A percentile compares a stretch with the other conserved stretches of the same genome.
These are phyloP conservation scores for Masnerella sp. DNA, from an alignment of 2,888 invertebrate species.

Conservation along the genomic window DNA sequence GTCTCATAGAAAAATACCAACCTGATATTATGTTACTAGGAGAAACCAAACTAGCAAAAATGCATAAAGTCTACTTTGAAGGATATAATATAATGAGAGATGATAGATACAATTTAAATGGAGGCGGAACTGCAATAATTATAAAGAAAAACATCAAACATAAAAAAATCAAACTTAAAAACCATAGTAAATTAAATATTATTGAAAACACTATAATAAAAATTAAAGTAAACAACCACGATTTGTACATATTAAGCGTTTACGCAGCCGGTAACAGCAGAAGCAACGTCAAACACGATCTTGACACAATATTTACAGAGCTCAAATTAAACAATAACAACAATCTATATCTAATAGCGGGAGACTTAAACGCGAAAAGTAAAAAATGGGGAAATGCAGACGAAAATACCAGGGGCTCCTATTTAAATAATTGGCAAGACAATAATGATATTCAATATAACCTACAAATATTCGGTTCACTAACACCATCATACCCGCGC, in stretches of 20 bases:
- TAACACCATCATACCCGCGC: background rate
- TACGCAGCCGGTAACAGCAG: conserved; percentile 12
- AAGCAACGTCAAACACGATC: conserved; percentile 18
- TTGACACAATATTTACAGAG: conserved; percentile 2
- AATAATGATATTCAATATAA: background rate
- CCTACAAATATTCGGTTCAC: background rate
- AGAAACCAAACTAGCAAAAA: conserved; percentile 6
- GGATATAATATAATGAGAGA: background rate
- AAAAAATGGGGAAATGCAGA: conserved; percentile 12
- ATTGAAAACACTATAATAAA: conserved; percentile 16
- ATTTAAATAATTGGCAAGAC: conserved; percentile 18
- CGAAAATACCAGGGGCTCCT: conserved; percentile 10
- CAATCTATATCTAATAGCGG: conserved; percentile 21
- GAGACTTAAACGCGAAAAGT: conserved; percentile 28
- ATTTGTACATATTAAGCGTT: conserved; percentile 8
- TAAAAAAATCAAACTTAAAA: background rate
- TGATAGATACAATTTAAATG: conserved; percentile 3
- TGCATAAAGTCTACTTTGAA: background rate
- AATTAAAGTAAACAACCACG: conserved; percentile 1
- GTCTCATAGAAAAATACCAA: background rate
- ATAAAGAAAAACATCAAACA: conserved; percentile 36
- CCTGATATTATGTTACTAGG: conserved; percentile 12
- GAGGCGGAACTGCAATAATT: conserved; percentile 56
- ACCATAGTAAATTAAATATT: conserved; percentile 1
- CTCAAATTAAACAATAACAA: conserved; percentile 10